Evolutionary conservation across 2,113 vertebrate genomes (phyloP).

Genomic region (Dendrocopos noguchii): DNA sequence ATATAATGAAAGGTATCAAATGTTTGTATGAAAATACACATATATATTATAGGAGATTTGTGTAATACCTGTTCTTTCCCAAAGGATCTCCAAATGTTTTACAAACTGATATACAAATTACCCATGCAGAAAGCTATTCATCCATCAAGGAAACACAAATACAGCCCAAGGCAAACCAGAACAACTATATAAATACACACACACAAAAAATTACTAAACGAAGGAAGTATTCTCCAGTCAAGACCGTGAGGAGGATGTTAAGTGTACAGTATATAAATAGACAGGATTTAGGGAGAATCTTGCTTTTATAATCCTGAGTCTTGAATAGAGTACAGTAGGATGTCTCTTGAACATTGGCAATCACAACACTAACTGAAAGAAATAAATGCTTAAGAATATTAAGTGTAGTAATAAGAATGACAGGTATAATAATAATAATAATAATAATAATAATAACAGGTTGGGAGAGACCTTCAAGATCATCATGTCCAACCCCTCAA

Average conservation of each 20-base stretch:
- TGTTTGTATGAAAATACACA: neutral
- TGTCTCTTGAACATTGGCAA: neutral
- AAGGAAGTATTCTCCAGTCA: neutral
- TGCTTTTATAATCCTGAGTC: neutral
- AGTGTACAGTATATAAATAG: neutral
- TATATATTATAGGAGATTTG: neutral
- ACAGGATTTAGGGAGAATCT: neutral
- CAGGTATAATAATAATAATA: no score
- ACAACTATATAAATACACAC: neutral
- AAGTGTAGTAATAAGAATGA: neutral
- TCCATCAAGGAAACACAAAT: conserved; percentile 28
- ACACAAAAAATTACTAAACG: neutral
- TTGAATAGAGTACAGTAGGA: neutral
- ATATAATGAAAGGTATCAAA: neutral
- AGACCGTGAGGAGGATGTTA: neutral
- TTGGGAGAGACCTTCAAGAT: no score
- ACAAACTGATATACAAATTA: conserved; percentile 53
- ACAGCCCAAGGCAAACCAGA: conserved; percentile 45
- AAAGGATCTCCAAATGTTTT: conserved; percentile 45
- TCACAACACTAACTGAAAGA: neutral
- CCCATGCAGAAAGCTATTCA: conserved; percentile 20
- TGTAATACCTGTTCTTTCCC: conserved; percentile 4
- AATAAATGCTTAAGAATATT: neutral
- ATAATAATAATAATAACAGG: no score
- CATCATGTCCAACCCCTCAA: no score